These are phyloP conservation scores for Sinocyclocheilus grahami DNA, from an alignment of 2,113 vertebrate species.

Conservation along the genomic window DNA sequence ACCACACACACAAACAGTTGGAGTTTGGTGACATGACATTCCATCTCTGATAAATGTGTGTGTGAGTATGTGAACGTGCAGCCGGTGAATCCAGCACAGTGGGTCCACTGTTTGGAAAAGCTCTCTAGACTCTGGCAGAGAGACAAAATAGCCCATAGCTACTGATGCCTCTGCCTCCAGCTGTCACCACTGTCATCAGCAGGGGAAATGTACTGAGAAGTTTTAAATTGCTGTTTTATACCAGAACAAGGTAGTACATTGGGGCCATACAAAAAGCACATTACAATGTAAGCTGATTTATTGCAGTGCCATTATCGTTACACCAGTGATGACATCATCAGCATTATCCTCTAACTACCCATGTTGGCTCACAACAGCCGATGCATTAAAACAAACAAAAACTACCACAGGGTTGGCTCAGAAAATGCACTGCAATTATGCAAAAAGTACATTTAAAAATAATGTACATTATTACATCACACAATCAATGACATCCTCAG, in stretches of 20 bases:
- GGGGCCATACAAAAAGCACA: not conserved
- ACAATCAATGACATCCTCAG: not conserved
- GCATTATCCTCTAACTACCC: not conserved
- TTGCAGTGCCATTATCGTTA: not conserved
- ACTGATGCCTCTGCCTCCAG: slow-evolving; percentile 25
- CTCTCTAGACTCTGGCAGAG: slow-evolving; percentile 4
- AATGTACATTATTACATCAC: not conserved
- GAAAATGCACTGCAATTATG: not conserved
- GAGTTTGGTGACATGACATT: not conserved
- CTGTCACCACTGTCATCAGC: slow-evolving; percentile 22
- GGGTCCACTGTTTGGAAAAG: slow-evolving; percentile 7
- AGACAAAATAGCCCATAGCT: slow-evolving; percentile 41
- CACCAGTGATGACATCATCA: slow-evolving; percentile 3
- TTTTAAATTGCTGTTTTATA: slow-evolving; percentile 6
- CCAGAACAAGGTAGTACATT: slow-evolving; percentile 22
- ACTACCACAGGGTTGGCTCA: no score
- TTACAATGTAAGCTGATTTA: not conserved
- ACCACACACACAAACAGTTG: not conserved
- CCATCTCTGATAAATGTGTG: slow-evolving; percentile 1
- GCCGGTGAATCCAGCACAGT: not conserved
- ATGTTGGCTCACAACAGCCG: not conserved
- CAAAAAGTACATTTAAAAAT: not conserved
- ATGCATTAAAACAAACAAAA: not conserved
- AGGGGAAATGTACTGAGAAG: slow-evolving; percentile 15
- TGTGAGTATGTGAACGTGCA: not conserved